These are phyloP conservation scores for Trissoscelio sp. DNA, from an alignment of 2,888 invertebrate species.

Conservation along the genomic window DNA sequence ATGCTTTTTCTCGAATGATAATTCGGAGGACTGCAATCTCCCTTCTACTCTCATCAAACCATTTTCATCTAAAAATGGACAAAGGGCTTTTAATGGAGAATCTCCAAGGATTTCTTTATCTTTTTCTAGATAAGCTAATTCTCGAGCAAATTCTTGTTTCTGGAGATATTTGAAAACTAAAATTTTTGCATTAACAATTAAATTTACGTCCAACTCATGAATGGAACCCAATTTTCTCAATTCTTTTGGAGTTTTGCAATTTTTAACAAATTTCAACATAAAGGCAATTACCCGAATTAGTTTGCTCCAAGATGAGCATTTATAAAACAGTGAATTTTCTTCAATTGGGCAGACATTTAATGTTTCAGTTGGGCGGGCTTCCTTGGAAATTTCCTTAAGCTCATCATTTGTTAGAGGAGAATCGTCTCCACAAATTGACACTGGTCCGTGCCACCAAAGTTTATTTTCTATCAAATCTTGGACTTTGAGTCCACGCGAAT, in stretches of 20 bases:
- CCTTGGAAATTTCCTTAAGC: neutral
- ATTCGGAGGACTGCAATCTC: neutral
- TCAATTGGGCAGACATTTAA: too few species aligned
- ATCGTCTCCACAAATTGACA: neutral
- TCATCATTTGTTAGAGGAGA: too few species aligned
- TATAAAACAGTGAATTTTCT: too few species aligned
- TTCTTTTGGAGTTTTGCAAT: too few species aligned
- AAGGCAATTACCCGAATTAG: too few species aligned
- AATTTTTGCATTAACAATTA: too few species aligned
- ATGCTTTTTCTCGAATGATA: neutral
- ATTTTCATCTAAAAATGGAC: neutral
- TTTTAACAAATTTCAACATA: too few species aligned
- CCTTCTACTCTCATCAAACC: neutral
- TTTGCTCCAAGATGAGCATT: too few species aligned
- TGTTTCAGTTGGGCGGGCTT: neutral
- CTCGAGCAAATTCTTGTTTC: neutral
- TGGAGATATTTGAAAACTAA: too few species aligned
- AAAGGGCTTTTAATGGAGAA: neutral
- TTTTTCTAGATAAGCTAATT: neutral
- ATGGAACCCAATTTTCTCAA: too few species aligned
- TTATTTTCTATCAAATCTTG: neutral
- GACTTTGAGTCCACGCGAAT: neutral
- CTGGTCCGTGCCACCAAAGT: neutral
- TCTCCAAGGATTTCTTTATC: neutral
- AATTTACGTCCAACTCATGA: too few species aligned